phyloP scores from a whole-genome alignment of 2,888 invertebrate genomes.

The Agrochola lota region DNA sequence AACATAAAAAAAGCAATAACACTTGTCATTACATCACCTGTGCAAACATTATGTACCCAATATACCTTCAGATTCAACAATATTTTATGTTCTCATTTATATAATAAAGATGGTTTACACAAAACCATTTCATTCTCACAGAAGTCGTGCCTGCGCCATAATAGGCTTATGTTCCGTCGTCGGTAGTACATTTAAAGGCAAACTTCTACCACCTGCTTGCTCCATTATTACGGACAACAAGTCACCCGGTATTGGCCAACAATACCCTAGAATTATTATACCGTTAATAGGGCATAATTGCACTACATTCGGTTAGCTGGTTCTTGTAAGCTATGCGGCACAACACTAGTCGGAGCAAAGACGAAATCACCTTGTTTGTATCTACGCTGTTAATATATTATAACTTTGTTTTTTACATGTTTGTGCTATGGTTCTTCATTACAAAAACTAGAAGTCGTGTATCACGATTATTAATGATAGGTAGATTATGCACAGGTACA shows the following conservation, averaged over 20 bases:
- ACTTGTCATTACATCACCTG: constrained; percentile 31
- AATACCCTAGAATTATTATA: constrained; percentile 68
- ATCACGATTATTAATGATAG: constrained; percentile 58
- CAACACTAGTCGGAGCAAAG: constrained; percentile 20
- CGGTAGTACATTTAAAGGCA: constrained; percentile 33
- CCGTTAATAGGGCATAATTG: constrained; percentile 65
- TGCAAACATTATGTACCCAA: constrained; percentile 9
- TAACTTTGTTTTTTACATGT: constrained; percentile 16
- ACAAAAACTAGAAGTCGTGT: constrained; percentile 49
- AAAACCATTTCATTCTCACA: constrained; percentile 29
- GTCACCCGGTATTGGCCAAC: constrained; percentile 63
- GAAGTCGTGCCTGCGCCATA: constrained; percentile 31
- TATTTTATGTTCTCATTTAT: constrained; percentile 33
- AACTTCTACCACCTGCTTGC: constrained; percentile 65
- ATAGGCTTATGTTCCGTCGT: constrained; percentile 32
- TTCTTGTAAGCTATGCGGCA: constrained; percentile 42
- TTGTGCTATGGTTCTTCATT: constrained; percentile 23
- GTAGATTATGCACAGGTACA: constrained; percentile 27
- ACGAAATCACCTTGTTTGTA: constrained; percentile 29
- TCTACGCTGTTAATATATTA: constrained; percentile 17
- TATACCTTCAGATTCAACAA: not conserved
- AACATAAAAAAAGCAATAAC: constrained; percentile 1
- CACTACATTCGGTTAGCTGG: constrained; percentile 50
- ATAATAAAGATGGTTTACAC: constrained; percentile 25
- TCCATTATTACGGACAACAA: constrained; percentile 69